Conservation (phyloP, 1,140 invertebrate genomes). For the Drosophila eugracilis region DNA sequence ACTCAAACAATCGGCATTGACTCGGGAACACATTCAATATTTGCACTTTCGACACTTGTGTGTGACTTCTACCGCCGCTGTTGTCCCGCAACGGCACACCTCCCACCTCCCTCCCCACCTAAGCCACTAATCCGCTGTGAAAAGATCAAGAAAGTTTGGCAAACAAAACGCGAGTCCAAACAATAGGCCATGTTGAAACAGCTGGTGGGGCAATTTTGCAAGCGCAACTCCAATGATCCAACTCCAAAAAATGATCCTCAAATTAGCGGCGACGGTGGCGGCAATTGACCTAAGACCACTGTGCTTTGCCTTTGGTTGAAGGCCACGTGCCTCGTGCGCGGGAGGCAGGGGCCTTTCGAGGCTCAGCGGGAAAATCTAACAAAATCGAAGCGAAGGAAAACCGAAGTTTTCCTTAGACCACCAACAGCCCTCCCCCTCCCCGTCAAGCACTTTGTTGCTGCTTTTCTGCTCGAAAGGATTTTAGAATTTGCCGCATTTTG, state of each 20-base stretch:
- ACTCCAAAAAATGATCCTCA: constrained; percentile 27
- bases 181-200: constrained; percentile 38
- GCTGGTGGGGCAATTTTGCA: constrained; percentile 32
- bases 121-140: neutral
- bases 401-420: constrained; percentile 49
- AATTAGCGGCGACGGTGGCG: constrained; percentile 2
- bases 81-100: neutral
- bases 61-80: constrained; percentile 2
- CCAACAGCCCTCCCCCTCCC: neutral
- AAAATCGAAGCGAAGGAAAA: constrained; percentile 35
- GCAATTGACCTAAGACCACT: constrained; percentile 31
- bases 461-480: constrained; percentile 65
- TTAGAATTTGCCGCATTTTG: constrained; percentile 72
- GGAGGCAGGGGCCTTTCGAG: neutral
- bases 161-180: constrained; percentile 38
- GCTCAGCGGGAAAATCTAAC: constrained; percentile 28
- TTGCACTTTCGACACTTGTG: constrained; percentile 45
- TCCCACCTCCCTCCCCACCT: neutral
- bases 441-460: constrained; percentile 24
- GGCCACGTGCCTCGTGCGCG: constrained; percentile 16
- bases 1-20: constrained; percentile 17
- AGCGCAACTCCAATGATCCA: constrained; percentile 49
- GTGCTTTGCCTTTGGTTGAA: constrained; percentile 14
- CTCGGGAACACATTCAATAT: constrained; percentile 53
- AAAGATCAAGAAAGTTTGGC: constrained; percentile 6